Evolutionary conservation across 2,797 vertebrate species (phyloP), one percentile per base, ranked within the genome.

Genomic region (Synanceia verrucosa): DNA sequence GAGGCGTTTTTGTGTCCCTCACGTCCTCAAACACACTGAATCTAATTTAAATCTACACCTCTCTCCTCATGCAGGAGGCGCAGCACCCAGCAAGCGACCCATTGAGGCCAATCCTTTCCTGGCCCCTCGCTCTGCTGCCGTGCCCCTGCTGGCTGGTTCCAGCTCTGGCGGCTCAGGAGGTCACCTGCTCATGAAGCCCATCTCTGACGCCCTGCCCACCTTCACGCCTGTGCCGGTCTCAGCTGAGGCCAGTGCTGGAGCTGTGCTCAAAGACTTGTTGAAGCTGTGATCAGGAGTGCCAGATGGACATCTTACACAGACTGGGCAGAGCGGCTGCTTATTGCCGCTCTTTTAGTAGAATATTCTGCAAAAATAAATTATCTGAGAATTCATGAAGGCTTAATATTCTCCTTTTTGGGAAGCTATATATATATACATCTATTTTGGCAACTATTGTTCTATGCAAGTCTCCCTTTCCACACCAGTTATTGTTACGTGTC

Each of bases 141-240:
- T 99, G 37, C 98, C 97, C 39, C 95, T 99, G 4, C 76, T 97
- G 2, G 78, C 88, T 1, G 79, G 89, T 28, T 86, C 91, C 9
- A 79, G 92, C 48, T 72, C 90, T 0, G 88, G 84, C 10, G 80
- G 89, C 37, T 59, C 85, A 0, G 93, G 95, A 2, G 95, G 95
- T 13, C 97, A 99, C 91, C 94, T 99, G 62, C 95, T 99, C 62
- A 95, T 99, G 96, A 99, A 98, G 89, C 96, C 98, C 70, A 97
- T 99, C 88, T 96, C 96, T 0, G 94, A 96, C 9, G 89, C 94
- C 0, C 85, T 99, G 76, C 98, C 98, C 66, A 96, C 96, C 1
- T 99, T 99, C 86, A 98, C 96, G 1, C 97, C 97, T 9, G 90
- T 99, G 86, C 97, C 97, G 1, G 96, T 99, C 74, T 95, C 95